Percentiles rank a stretch among this genome's conserved stretches.
These are phyloP conservation scores for Nymphalis io DNA, from an alignment of 1,140 invertebrate genomes.

Conservation along the genomic window DNA sequence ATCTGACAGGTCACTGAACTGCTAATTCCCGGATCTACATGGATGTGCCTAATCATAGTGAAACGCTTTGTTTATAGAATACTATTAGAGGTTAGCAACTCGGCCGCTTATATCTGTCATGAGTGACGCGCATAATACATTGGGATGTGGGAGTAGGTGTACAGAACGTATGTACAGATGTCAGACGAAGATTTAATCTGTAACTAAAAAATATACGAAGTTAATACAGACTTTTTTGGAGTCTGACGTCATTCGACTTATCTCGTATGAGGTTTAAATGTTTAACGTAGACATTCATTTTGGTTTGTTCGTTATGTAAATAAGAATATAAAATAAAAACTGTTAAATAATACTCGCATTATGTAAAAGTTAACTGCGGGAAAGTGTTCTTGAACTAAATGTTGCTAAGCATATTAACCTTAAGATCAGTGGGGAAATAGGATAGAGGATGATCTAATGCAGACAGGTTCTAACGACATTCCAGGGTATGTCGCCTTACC, in stretches of 20 bases:
- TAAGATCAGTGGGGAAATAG: constrained; percentile 31
- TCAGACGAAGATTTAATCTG: constrained; percentile 33
- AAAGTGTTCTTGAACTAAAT: constrained; percentile 28
- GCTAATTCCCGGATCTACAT: constrained; percentile 53
- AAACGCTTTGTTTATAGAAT: constrained; percentile 41
- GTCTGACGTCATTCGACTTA: constrained; percentile 9
- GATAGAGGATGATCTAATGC: constrained; percentile 24
- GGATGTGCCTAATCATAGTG: constrained; percentile 44
- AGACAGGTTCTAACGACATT: constrained; percentile 28
- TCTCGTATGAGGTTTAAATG: not conserved
- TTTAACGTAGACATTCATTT: no score
- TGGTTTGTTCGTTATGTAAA: no score
- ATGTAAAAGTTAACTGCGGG: not conserved
- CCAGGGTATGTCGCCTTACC: constrained; percentile 24
- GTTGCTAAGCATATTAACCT: constrained; percentile 16
- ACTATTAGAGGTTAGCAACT: constrained; percentile 39
- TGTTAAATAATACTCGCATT: not conserved
- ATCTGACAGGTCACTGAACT: constrained; percentile 48
- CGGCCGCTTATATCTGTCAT: constrained; percentile 23
- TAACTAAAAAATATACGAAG: constrained; percentile 24
- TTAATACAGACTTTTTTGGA: constrained; percentile 15
- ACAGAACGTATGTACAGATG: constrained; percentile 27
- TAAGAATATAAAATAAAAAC: no score
- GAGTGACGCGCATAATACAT: constrained; percentile 25
- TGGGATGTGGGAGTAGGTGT: constrained; percentile 19